Evolutionary conservation across 2,797 vertebrate genomes (phyloP).

Genomic region (Psittacula derbiana): DNA sequence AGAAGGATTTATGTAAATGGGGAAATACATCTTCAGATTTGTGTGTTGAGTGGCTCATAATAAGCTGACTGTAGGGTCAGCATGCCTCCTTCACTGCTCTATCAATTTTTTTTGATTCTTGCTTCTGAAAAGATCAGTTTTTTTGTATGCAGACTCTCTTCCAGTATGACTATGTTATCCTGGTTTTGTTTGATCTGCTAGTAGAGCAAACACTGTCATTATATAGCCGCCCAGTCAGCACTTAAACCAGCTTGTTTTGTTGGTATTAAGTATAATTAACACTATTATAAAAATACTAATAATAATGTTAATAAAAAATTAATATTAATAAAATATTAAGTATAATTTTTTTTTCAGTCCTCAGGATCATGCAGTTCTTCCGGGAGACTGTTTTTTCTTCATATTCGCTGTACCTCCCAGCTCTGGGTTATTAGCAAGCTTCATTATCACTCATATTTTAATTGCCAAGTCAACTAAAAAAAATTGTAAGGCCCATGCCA

Average conservation of each 20-base stretch:
- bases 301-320: neutral
- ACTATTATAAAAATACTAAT: neutral
- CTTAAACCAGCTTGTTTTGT: neutral
- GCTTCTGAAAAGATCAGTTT: neutral
- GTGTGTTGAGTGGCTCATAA: neutral
- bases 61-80: neutral
- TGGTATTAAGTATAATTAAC: neutral
- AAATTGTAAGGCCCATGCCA: neutral
- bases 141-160: neutral
- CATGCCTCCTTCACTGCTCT: neutral
- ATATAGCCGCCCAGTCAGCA: neutral
- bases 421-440: neutral
- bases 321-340: neutral
- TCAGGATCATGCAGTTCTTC: neutral
- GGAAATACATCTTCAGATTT: neutral
- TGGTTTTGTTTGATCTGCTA: neutral
- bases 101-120: neutral
- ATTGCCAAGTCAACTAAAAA: neutral
- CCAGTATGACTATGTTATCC: neutral
- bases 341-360: neutral
- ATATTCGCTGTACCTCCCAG: neutral
- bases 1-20: neutral
- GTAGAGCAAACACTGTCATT: neutral
- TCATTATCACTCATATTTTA: slow-evolving; percentile 21
- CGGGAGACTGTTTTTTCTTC: neutral